phyloP scores from a whole-genome alignment of 2,797 vertebrate species.

The Eidolon dupreanum region DNA sequence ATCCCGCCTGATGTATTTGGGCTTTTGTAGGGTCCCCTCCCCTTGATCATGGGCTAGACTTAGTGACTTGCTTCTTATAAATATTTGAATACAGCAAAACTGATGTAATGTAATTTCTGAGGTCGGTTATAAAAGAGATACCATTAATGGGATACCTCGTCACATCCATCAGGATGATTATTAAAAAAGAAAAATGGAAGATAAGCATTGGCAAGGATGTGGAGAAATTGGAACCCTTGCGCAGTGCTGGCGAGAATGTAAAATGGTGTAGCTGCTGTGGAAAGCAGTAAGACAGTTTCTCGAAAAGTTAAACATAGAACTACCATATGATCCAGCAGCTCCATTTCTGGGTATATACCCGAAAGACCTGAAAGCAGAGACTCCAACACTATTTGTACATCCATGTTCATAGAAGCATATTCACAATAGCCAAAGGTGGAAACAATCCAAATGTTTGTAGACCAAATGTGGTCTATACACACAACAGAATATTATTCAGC shows the following conservation, averaged over 20 bases:
- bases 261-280: rapidly evolving
- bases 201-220: neutral
- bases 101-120: neutral
- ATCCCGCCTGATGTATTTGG: neutral
- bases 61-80: neutral
- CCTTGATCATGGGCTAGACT: neutral
- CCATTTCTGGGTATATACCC: neutral
- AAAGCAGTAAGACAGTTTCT: neutral
- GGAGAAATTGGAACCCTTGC: neutral
- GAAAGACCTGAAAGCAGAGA: neutral
- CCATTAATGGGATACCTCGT: neutral
- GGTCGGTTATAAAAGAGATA: neutral
- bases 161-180: neutral
- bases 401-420: neutral
- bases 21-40: too few relatives aligned
- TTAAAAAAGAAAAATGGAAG: neutral
- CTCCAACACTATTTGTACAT: neutral
- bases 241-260: neutral
- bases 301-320: neutral
- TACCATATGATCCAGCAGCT: neutral
- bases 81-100: neutral
- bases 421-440: neutral
- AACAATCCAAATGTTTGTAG: neutral
- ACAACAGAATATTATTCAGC: neutral
- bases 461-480: neutral